phyloP scores from a whole-genome alignment of 1,140 invertebrate genomes.

The Muscidifurax raptorellus region DNA sequence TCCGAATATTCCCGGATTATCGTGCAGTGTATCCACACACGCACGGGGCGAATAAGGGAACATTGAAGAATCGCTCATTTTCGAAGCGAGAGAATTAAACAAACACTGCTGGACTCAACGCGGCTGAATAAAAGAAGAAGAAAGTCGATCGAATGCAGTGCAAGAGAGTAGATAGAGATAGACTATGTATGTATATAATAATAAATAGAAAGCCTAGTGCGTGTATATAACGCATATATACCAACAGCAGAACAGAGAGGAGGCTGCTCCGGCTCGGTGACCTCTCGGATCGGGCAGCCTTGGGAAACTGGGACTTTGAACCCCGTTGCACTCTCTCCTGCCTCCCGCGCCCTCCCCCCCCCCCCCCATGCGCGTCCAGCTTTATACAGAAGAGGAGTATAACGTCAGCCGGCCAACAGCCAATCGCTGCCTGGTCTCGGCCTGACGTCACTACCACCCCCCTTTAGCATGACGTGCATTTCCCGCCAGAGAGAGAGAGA shows the following conservation, averaged over 20 bases:
- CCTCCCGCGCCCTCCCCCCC: neutral
- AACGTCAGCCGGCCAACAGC: slow-evolving; percentile 69
- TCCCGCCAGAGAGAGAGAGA: neutral
- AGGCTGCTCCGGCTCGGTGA: slow-evolving; percentile 58
- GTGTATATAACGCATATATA: neutral
- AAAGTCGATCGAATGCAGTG: neutral
- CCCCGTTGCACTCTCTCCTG: slow-evolving; percentile 66
- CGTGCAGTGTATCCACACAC: no score
- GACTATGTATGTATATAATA: neutral
- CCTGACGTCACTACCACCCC: slow-evolving; percentile 71
- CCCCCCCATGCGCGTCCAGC: slow-evolving; percentile 53
- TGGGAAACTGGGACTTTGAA: slow-evolving; percentile 75
- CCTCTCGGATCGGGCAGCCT: slow-evolving; percentile 70
- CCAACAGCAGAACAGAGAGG: neutral
- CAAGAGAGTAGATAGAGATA: no score
- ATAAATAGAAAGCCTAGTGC: neutral
- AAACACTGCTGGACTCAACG: no score
- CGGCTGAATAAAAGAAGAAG: neutral
- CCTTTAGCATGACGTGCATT: slow-evolving; percentile 69
- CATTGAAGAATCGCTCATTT: no score
- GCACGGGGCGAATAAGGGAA: no score
- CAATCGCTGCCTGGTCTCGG: slow-evolving; percentile 67
- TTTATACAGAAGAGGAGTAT: slow-evolving; percentile 63
- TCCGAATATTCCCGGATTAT: neutral
- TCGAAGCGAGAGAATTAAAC: no score